Evolutionary conservation across 2,888 invertebrate genomes (phyloP).

Genomic region (Mechanitis messenoides): DNA sequence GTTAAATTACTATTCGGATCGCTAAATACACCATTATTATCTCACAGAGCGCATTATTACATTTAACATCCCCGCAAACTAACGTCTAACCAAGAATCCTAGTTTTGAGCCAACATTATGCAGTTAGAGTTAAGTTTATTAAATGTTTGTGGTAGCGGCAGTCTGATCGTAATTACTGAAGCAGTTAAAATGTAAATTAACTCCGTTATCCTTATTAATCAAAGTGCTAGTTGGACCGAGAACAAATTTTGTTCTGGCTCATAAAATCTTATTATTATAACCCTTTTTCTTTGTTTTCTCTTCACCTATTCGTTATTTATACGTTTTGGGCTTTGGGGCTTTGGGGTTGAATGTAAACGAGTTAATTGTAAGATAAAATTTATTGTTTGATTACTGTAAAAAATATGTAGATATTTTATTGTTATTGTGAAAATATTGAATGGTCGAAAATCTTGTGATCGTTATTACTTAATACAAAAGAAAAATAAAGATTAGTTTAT

Average conservation of each 20-base stretch:
- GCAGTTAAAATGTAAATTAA: slow-evolving; percentile 7
- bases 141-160: slow-evolving; percentile 3
- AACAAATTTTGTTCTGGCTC: slow-evolving; percentile 7
- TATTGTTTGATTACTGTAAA: background rate
- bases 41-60: slow-evolving; percentile 2
- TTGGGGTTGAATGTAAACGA: slow-evolving; percentile 2
- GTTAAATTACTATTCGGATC: background rate
- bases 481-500: too few species aligned
- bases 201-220: slow-evolving; percentile 6
- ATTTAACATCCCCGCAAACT: background rate
- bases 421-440: too few species aligned
- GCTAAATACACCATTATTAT: background rate
- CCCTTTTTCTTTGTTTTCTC: slow-evolving; percentile 4
- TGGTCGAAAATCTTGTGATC: too few species aligned
- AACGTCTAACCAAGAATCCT: slow-evolving; percentile 5
- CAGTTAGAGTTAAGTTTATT: slow-evolving; percentile 6
- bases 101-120: slow-evolving; percentile 6
- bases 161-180: slow-evolving; percentile 4
- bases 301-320: background rate
- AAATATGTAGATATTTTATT: too few species aligned
- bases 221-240: slow-evolving; percentile 5
- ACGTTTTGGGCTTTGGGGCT: background rate
- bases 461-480: too few species aligned
- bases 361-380: slow-evolving; percentile 1
- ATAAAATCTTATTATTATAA: slow-evolving; percentile 7